Evolutionary conservation across 2,888 invertebrate genomes (phyloP), one percentile per base, ranked within the genome.

Genomic region (Hybos culiciformis): DNA sequence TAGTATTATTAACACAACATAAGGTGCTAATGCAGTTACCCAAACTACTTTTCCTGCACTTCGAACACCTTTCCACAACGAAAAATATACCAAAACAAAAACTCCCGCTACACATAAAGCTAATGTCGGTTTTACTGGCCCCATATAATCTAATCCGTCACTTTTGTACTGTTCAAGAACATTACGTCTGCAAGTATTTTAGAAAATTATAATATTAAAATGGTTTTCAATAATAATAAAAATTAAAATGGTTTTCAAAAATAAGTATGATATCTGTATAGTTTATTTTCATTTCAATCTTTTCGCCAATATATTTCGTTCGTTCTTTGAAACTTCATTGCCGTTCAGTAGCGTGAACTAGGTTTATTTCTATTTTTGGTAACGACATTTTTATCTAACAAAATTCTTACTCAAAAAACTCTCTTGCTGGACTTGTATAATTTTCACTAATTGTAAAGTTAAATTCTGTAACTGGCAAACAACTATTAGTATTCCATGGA

Each of bases 11-110:
- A 94, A 73, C 24, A 94, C 90, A 20, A 85, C 77, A 62, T 94
- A 94, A 0, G 94, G 94, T 29, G 91, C 85, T 46, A 92, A 68
- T 3, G 94, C 94, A 18, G 94, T 94, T 46, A 94, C 80, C 93
- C 93, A 94, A 41, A 93, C 93, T 46, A 87, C 93, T 78, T 94
- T 94, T 53, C 94, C 94, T 37, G 92, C 83, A 60, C 86, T 87
- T 49, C 82, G 74, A 5, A 88, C 86, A 6, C 94, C 94, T 68
- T 94, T 94, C 94, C 94, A 94, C 8, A 96, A 69, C 0, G 92
- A 90, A 71, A 94, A 94, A 68, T 94, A 94, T 51, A 94, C 94
- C 51, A 93, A 74, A 26, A 92, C 70, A 66, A 93, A 94, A 45
- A 94, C 92, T 4, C 86, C 80, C 53, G 90, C 80, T 29, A 93